These are phyloP conservation scores for Lepeophtheirus nordmannii DNA, from an alignment of 2,888 invertebrate species.

Conservation along the genomic window DNA sequence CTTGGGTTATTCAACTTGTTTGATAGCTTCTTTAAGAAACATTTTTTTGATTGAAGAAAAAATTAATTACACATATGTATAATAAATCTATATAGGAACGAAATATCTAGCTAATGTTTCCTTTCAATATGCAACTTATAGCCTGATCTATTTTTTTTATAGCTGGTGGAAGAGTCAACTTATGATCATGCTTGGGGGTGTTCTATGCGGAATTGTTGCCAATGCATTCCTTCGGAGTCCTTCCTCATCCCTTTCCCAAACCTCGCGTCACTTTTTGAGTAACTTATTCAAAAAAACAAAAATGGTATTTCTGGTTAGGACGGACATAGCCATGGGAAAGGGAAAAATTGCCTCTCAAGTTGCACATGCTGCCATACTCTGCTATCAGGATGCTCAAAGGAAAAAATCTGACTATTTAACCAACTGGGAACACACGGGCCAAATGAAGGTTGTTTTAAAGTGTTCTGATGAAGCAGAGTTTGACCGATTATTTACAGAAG, in stretches of 20 bases:
- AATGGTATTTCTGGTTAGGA: constrained; percentile 67
- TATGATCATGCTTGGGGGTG: not conserved
- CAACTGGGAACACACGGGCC: constrained; percentile 54
- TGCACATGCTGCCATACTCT: constrained; percentile 76
- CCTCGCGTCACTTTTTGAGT: too few relatives aligned
- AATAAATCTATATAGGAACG: too few relatives aligned
- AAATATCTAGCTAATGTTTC: too few relatives aligned
- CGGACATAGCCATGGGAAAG: constrained; percentile 82
- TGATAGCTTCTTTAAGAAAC: too few relatives aligned
- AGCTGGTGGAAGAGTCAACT: not conserved
- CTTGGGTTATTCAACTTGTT: too few relatives aligned
- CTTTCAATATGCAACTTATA: too few relatives aligned
- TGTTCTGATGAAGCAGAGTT: constrained; percentile 58
- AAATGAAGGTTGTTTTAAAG: constrained; percentile 72
- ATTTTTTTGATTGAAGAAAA: too few relatives aligned
- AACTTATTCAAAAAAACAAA: constrained; percentile 36
- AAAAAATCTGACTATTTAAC: constrained; percentile 47
- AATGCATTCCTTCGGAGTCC: not conserved
- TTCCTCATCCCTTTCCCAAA: not conserved
- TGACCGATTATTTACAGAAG: constrained; percentile 49
- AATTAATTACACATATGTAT: too few relatives aligned
- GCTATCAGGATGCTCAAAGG: constrained; percentile 52
- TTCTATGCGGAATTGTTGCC: not conserved
- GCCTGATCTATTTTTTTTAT: too few relatives aligned
- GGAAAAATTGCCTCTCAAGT: constrained; percentile 66